Base-by-base conservation (phyloP, 1,140 invertebrate genomes). In the Polypedilum vanderplanki region DNA sequence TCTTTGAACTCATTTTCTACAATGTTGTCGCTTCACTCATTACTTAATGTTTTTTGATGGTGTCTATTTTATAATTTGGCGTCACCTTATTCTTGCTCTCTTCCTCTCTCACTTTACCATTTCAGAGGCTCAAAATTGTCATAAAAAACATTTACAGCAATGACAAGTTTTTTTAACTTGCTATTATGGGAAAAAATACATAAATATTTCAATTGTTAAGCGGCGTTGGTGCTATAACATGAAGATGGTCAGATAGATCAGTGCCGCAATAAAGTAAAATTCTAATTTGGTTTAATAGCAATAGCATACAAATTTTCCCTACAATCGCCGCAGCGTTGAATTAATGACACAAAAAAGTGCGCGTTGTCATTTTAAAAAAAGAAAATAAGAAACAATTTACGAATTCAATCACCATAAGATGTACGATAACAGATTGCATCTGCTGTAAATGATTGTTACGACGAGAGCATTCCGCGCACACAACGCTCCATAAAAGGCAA, bases 61-160 rank as follows among this genome's bases (percentile, higher is more conserved):
- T 57, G 46, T 57, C 46, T 57, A 57, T 57, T 57, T 57, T 57
- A 57, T 57, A 57, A 57, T 57, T 57, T 57, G 46, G 46, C 46
- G 46, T 57, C 46, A 57, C 46, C 46, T 46, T 57, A 12, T 57
- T 57, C 10, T 57, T 57, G 12, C n/a, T 57, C 12, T 57, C 12
- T 46, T 46, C 8, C 41, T 9, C 41, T 46, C 24, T 33, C 24
- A 3, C 24, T 33, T 33, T 33, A 33, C 24, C 24, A 33, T 33
- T 33, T 33, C 24, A 5, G 46, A 57, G 46, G 46, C 46, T 57
- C 4, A 57, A 57, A 57, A 57, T 57, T 57, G 46, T 57, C 46
- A 57, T 57, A 57, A 57, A 57, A 33, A 57, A 57, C n/a, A n/a
- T 57, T 33, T 33, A 33, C 24, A 33, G 46, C 46, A n/a, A 57